phyloP scores from a whole-genome alignment of 1,140 invertebrate species.

The Phymorhynchus buccinoides region DNA sequence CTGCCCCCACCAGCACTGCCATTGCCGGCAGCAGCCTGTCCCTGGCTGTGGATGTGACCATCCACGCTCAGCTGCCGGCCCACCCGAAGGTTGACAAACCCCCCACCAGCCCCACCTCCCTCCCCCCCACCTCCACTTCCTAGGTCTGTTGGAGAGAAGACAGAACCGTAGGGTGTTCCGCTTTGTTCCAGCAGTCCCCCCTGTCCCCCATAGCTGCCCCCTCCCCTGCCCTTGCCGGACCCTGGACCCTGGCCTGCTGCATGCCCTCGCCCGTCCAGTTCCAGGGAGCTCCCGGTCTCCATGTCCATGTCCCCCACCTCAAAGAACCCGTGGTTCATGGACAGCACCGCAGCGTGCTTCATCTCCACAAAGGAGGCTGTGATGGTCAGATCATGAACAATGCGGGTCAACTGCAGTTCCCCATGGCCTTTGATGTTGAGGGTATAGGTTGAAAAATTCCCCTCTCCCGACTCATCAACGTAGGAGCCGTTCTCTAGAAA shows the following conservation, averaged over 20 bases:
- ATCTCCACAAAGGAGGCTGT: slow-evolving; percentile 60
- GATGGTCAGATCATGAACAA: slow-evolving; percentile 53
- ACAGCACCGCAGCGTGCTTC: slow-evolving; percentile 55
- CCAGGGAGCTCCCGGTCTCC: slow-evolving; percentile 55
- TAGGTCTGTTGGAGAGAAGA: slow-evolving; percentile 57
- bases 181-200: slow-evolving; percentile 45
- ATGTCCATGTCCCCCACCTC: slow-evolving; percentile 60
- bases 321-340: slow-evolving; percentile 63
- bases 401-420: slow-evolving; percentile 53
- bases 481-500: slow-evolving; percentile 59
- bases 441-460: slow-evolving; percentile 60
- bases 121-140: slow-evolving; percentile 55
- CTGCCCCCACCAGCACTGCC: slow-evolving; percentile 57
- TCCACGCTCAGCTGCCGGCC: slow-evolving; percentile 58
- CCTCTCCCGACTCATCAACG: slow-evolving; percentile 50
- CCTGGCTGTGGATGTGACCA: slow-evolving; percentile 53
- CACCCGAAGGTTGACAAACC: slow-evolving; percentile 56
- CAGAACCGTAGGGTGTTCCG: slow-evolving; percentile 55
- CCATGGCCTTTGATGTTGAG: slow-evolving; percentile 58
- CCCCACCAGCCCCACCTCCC: slow-evolving; percentile 57
- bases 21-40: slow-evolving; percentile 38
- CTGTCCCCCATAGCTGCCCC: slow-evolving; percentile 62
- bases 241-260: slow-evolving; percentile 48
- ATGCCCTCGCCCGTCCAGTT: slow-evolving; percentile 54
- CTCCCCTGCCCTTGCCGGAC: slow-evolving; percentile 42